Evolutionary conservation across 2,888 invertebrate species (phyloP).

Genomic region (Lasioglossum marginatum): DNA sequence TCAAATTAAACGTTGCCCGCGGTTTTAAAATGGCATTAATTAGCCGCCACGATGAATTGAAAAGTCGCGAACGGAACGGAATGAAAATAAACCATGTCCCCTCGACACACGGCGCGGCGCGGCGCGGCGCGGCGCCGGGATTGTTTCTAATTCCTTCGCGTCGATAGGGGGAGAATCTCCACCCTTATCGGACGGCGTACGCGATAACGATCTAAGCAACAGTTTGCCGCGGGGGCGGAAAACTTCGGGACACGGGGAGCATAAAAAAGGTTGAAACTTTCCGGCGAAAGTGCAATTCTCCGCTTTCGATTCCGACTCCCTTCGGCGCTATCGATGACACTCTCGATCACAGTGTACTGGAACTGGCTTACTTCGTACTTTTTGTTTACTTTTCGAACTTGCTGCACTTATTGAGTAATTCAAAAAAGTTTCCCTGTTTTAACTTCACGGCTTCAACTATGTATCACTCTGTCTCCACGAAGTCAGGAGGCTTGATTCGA

Average conservation of each 20-base stretch:
- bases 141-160: slow-evolving; percentile 72
- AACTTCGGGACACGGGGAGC: slow-evolving; percentile 67
- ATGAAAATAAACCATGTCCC: slow-evolving; percentile 32
- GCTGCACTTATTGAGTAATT: background rate
- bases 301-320: slow-evolving; percentile 62
- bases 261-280: slow-evolving; percentile 73
- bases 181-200: slow-evolving; percentile 71
- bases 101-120: background rate
- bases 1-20: slow-evolving; percentile 49
- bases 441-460: background rate
- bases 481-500: background rate
- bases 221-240: slow-evolving; percentile 74
- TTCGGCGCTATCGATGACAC: slow-evolving; percentile 19
- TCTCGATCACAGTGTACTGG: slow-evolving; percentile 24
- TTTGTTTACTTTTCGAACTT: background rate
- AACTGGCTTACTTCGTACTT: slow-evolving; percentile 28
- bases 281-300: slow-evolving; percentile 68
- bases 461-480: background rate
- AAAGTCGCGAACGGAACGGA: slow-evolving; percentile 50
- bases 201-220: slow-evolving; percentile 81
- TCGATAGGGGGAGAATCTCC: slow-evolving; percentile 52
- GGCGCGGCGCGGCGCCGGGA: slow-evolving; percentile 31
- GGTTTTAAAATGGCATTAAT: slow-evolving; percentile 45
- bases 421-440: slow-evolving; percentile 1
- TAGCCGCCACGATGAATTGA: slow-evolving; percentile 45